phyloP scores from a whole-genome alignment of 2,797 vertebrate species.

The Mormyrus hasselquistii region DNA sequence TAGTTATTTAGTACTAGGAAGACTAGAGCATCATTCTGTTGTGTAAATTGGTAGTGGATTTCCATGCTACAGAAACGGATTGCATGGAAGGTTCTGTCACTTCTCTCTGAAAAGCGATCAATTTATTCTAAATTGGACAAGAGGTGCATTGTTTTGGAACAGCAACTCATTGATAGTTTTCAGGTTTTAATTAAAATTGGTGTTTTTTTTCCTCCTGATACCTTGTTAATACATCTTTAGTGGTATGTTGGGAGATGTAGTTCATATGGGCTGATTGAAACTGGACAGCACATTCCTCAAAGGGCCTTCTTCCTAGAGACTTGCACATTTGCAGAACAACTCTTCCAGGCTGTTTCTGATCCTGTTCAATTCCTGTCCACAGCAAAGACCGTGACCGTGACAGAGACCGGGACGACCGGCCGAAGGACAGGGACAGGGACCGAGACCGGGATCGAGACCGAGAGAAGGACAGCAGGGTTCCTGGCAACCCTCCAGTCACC shows the following conservation, averaged over 20 bases:
- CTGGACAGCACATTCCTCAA: neutral
- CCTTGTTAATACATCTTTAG: neutral
- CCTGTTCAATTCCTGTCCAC: slow-evolving; percentile 5
- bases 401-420: slow-evolving; percentile 82
- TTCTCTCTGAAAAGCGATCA: neutral
- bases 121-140: slow-evolving; percentile 2
- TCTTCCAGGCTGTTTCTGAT: slow-evolving; percentile 4
- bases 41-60: neutral
- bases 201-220: neutral
- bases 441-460: slow-evolving; percentile 69
- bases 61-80: neutral
- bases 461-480: slow-evolving; percentile 76
- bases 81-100: neutral
- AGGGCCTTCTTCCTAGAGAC: neutral
- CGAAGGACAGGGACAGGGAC: slow-evolving; percentile 65
- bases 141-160: neutral
- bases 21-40: neutral
- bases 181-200: neutral
- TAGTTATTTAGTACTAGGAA: slow-evolving; percentile 10
- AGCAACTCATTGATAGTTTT: neutral
- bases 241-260: neutral
- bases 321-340: neutral
- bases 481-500: slow-evolving; percentile 49
- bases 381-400: slow-evolving; percentile 73
- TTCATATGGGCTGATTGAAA: neutral